A percentile compares a stretch with the other conserved stretches of the same genome.
Evolutionary conservation across 2,113 vertebrate species (phyloP).

Genomic region (Euleptes europaea): DNA sequence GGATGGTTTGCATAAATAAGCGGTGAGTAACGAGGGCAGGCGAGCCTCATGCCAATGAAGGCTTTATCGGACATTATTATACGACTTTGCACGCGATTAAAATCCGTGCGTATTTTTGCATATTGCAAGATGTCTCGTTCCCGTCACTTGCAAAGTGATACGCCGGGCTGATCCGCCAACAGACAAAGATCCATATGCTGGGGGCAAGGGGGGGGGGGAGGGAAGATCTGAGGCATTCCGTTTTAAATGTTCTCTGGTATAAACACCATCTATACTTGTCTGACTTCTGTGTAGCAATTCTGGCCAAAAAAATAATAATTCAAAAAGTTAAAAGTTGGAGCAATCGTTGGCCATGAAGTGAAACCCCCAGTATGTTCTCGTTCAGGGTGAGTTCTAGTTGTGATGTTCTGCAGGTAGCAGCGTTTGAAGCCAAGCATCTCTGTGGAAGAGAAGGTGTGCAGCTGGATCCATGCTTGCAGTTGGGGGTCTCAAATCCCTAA

Average conservation of each 20-base stretch:
- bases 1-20: not conserved
- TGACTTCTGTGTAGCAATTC: no score
- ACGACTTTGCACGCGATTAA: not conserved
- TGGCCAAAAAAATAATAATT: not conserved
- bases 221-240: not conserved
- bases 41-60: not conserved
- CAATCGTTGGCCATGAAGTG: not conserved
- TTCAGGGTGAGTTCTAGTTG: fast-evolving
- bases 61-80: not conserved
- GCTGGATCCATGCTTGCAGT: no score
- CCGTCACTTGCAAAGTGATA: not conserved
- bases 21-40: no score
- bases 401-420: not conserved
- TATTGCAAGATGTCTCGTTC: not conserved
- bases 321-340: not conserved
- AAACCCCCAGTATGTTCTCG: not conserved
- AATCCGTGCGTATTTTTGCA: not conserved
- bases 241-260: not conserved
- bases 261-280: not conserved
- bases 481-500: no score
- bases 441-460: no score
- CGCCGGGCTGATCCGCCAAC: not conserved
- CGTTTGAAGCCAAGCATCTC: no score
- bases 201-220: not conserved
- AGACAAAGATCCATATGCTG: not conserved